Conservation (phyloP, 2,113 vertebrate species). For the Phaethon lepturus region DNA sequence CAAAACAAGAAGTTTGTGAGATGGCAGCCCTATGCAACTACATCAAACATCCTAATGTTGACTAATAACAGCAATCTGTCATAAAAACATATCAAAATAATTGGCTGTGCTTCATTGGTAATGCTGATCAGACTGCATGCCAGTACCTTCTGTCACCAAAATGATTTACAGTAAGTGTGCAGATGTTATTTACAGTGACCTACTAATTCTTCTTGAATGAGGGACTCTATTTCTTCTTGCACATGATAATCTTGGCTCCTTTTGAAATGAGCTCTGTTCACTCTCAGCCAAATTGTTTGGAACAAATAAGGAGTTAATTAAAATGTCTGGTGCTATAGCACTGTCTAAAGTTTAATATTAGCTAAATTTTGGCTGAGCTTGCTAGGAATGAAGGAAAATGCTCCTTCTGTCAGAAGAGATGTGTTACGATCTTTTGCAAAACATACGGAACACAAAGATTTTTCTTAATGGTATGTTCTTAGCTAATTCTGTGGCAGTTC, state of each 20-base stretch:
- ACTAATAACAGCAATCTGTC: slow-evolving; percentile 68
- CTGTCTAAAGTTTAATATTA: neutral
- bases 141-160: slow-evolving; percentile 63
- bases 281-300: neutral
- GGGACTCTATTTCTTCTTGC: slow-evolving; percentile 16
- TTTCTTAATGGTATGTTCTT: neutral
- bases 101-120: slow-evolving; percentile 62
- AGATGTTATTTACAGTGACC: slow-evolving; percentile 67
- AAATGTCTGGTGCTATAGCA: neutral
- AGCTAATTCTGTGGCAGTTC: neutral
- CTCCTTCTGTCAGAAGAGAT: neutral
- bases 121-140: slow-evolving; percentile 61
- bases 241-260: neutral
- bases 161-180: slow-evolving; percentile 55
- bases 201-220: slow-evolving; percentile 38
- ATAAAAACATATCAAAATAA: slow-evolving; percentile 61
- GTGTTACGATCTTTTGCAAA: neutral
- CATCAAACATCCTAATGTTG: slow-evolving; percentile 50
- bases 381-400: neutral
- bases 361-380: neutral
- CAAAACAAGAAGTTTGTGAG: neutral
- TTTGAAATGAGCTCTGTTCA: slow-evolving; percentile 21
- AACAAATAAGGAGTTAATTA: slow-evolving; percentile 12
- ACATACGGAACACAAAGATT: neutral
- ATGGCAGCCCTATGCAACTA: neutral